Percentiles rank a stretch among this genome's conserved stretches.
phyloP scores from a whole-genome alignment of 2,113 vertebrate genomes.

The Myotis brandtii region DNA sequence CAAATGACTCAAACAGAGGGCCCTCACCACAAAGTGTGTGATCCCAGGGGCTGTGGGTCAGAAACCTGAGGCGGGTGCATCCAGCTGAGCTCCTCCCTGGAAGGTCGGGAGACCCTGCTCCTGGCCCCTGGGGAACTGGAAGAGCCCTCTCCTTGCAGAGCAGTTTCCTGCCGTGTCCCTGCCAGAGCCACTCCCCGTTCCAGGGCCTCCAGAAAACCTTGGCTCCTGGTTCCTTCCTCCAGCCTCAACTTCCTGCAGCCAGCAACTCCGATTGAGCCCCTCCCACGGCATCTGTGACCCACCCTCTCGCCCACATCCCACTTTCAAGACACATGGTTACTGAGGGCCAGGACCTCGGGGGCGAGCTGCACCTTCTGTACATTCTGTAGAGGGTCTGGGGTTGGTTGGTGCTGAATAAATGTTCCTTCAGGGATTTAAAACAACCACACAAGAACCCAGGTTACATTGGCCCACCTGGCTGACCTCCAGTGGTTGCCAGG shows the following conservation, averaged over 20 bases:
- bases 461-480: too few species aligned
- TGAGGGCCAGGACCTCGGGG: too few species aligned
- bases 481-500: too few species aligned
- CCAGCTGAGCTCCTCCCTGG: neutral
- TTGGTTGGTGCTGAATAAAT: too few species aligned
- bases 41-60: neutral
- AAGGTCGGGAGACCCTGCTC: neutral
- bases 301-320: neutral
- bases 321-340: neutral
- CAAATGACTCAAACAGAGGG: neutral
- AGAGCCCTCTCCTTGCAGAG: neutral
- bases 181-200: neutral
- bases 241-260: neutral
- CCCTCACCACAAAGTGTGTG: neutral
- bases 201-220: too few species aligned
- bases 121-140: neutral
- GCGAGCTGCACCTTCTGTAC: too few species aligned
- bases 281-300: neutral
- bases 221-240: fast-evolving
- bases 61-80: neutral
- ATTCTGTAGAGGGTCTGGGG: too few species aligned
- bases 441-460: too few species aligned
- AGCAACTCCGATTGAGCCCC: fast-evolving
- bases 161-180: neutral
- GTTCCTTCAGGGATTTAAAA: too few species aligned